A percentile compares a stretch with the other conserved stretches of the same genome.
Conservation (phyloP, 2,113 vertebrate genomes). For the Argyrosomus japonicus region DNA sequence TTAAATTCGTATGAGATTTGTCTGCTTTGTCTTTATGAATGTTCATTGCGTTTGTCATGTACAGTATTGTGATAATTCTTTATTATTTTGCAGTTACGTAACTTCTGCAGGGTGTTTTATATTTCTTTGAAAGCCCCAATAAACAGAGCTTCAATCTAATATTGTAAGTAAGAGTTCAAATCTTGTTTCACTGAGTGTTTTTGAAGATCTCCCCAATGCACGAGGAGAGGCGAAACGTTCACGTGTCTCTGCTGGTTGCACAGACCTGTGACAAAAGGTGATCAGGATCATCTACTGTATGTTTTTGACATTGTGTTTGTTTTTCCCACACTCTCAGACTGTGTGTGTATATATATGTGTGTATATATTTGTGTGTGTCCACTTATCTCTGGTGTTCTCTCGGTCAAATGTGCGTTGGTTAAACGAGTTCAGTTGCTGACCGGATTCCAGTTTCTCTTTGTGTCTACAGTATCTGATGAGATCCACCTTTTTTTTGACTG, state of each 20-base stretch:
- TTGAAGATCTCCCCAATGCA: background rate
- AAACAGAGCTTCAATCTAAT: too few relatives aligned
- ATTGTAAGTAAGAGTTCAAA: background rate
- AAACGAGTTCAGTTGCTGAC: too few relatives aligned
- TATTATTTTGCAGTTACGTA: too few relatives aligned
- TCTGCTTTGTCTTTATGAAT: too few relatives aligned
- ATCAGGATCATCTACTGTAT: background rate
- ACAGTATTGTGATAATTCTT: too few relatives aligned
- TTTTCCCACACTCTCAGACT: conserved; percentile 21
- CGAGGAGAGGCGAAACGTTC: background rate
- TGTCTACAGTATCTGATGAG: background rate
- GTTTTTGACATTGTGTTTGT: conserved; percentile 39
- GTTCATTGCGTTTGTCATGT: too few relatives aligned
- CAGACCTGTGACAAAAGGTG: background rate
- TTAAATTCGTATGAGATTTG: too few relatives aligned
- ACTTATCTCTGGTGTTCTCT: conserved; percentile 30
- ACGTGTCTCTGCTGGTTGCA: background rate
- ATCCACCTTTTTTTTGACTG: too few relatives aligned
- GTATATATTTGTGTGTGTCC: conserved; percentile 10
- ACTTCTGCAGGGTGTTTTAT: background rate
- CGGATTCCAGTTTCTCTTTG: background rate
- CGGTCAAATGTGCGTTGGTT: conserved; percentile 14
- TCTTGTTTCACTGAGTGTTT: background rate
- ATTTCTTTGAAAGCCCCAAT: too few relatives aligned
- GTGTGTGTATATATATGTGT: background rate